Evolutionary conservation across 2,888 invertebrate species (phyloP).

Genomic region (Apoda limacodes): DNA sequence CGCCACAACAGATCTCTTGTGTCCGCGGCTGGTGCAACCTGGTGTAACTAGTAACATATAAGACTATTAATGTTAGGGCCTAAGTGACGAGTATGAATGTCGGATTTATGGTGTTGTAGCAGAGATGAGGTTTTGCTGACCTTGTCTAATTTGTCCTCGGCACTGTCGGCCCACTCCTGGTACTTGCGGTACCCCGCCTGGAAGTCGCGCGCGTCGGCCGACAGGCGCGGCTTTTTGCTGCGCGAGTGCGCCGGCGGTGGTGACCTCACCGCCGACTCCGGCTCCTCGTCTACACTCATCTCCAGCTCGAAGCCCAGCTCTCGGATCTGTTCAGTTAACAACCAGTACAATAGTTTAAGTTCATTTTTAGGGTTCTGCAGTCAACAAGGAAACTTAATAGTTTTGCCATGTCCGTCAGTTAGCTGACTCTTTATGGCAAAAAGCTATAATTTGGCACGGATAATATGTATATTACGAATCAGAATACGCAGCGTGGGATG

Average conservation of each 20-base stretch:
- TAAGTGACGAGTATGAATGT: background rate
- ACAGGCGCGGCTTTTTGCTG: slow-evolving; percentile 46
- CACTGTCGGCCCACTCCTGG: slow-evolving; percentile 47
- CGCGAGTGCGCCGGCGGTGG: slow-evolving; percentile 18
- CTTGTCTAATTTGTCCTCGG: slow-evolving; percentile 37
- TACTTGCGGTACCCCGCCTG: slow-evolving; percentile 61
- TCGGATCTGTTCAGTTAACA: slow-evolving; percentile 52
- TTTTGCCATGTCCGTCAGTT: no score
- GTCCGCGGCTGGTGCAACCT: no score
- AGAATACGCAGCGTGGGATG: no score
- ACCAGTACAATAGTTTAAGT: background rate
- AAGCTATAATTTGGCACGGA: no score
- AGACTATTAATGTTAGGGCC: no score
- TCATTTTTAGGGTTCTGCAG: no score
- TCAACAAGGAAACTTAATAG: no score
- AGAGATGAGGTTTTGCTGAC: slow-evolving; percentile 20
- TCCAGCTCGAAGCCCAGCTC: slow-evolving; percentile 71
- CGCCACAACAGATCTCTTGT: no score
- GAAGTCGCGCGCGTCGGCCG: slow-evolving; percentile 43
- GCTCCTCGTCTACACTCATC: slow-evolving; percentile 25
- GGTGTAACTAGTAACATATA: no score
- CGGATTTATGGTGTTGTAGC: background rate
- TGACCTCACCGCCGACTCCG: slow-evolving; percentile 34
- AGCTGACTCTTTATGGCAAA: no score
- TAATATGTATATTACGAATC: no score